These are phyloP conservation scores for Brachypalpus laphriformis DNA, from an alignment of 2,888 invertebrate genomes.

Conservation along the genomic window DNA sequence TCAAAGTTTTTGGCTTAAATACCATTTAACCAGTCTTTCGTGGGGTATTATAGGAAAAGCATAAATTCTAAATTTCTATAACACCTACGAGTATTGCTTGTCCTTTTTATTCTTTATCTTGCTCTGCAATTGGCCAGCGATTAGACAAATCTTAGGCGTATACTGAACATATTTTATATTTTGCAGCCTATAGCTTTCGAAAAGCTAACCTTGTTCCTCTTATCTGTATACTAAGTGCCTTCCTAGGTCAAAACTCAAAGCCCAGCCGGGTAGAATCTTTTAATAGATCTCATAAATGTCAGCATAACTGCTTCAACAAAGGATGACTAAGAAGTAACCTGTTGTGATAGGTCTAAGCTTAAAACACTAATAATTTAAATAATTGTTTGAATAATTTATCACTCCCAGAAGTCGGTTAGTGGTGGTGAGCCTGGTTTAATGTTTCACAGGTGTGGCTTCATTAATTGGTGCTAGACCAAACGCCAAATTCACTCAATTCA, in stretches of 20 bases:
- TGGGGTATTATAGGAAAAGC: too few relatives aligned
- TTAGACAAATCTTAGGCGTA: too few relatives aligned
- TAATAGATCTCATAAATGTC: background rate
- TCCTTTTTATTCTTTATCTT: too few relatives aligned
- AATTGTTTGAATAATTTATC: conserved; percentile 5
- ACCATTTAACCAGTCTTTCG: too few relatives aligned
- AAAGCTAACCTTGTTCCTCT: too few relatives aligned
- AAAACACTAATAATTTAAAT: conserved; percentile 4
- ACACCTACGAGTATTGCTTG: too few relatives aligned
- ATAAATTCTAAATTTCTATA: too few relatives aligned
- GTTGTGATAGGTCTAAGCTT: conserved; percentile 2
- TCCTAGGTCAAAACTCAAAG: background rate
- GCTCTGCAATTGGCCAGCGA: too few relatives aligned
- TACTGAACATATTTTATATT: too few relatives aligned
- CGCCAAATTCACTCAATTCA: background rate
- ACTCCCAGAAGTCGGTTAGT: background rate
- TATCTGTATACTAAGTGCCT: too few relatives aligned
- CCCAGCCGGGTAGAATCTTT: background rate
- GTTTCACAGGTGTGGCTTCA: background rate
- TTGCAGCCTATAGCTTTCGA: too few relatives aligned
- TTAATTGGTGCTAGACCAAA: background rate
- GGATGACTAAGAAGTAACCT: background rate
- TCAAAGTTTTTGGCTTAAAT: too few relatives aligned
- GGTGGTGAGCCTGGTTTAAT: background rate
- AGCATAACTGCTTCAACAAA: background rate